These are phyloP conservation scores for Mylabris phalerata DNA, from an alignment of 1,140 invertebrate genomes.

Conservation along the genomic window DNA sequence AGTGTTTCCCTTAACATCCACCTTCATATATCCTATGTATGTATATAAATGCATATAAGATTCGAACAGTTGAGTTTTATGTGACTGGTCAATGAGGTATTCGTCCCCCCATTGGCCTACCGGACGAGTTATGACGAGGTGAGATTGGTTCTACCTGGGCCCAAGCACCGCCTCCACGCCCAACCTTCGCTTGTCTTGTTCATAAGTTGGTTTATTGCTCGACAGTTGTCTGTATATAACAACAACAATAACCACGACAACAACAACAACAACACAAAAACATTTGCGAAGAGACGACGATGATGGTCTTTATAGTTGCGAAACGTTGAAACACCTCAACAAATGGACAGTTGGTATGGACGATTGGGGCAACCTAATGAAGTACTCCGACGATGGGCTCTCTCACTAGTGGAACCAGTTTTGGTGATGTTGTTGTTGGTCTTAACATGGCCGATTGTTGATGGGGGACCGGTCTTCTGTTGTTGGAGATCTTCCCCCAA, in stretches of 20 bases:
- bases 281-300: no score
- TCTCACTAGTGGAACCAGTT: constrained; percentile 21
- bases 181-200: constrained; percentile 31
- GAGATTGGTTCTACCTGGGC: constrained; percentile 39
- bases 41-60: no score
- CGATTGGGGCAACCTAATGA: constrained; percentile 16
- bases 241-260: not conserved
- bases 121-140: constrained; percentile 40
- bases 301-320: not conserved
- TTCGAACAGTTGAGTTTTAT: constrained; percentile 25
- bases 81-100: constrained; percentile 41
- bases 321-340: constrained; percentile 25
- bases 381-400: constrained; percentile 8
- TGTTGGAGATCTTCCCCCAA: constrained; percentile 17
- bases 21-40: no score
- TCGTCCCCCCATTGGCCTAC: constrained; percentile 34
- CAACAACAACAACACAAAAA: no score
- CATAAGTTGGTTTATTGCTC: constrained; percentile 39
- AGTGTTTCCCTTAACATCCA: no score
- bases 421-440: constrained; percentile 8
- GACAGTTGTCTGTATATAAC: constrained; percentile 20
- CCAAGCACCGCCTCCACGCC: constrained; percentile 34
- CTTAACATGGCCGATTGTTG: constrained; percentile 17
- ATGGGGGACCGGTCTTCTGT: not conserved
- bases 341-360: constrained; percentile 24